A percentile compares a stretch with the other conserved stretches of the same genome.
phyloP scores from a whole-genome alignment of 2,888 invertebrate genomes.

The Tenodera sinensis region DNA sequence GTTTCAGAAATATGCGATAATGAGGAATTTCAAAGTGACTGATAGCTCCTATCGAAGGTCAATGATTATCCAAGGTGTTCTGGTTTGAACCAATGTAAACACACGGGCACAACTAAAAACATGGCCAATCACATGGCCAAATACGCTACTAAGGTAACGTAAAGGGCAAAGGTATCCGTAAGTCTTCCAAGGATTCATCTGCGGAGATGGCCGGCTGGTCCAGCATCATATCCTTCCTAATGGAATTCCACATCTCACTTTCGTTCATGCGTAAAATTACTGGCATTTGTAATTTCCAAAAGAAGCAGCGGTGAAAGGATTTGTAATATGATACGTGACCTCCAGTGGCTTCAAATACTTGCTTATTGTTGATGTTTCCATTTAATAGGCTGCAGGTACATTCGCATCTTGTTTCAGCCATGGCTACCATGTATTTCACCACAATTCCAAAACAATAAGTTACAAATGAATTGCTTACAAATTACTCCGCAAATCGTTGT shows the following conservation, averaged over 20 bases:
- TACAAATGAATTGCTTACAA: too few relatives aligned
- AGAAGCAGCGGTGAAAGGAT: background rate
- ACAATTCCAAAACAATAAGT: too few relatives aligned
- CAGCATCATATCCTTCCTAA: background rate
- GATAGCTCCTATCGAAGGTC: background rate
- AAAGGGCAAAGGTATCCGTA: too few relatives aligned
- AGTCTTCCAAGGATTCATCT: too few relatives aligned
- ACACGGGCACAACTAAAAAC: too few relatives aligned
- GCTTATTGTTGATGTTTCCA: background rate
- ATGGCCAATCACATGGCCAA: too few relatives aligned
- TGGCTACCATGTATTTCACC: background rate
- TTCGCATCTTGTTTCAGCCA: too few relatives aligned
- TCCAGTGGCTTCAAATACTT: background rate
- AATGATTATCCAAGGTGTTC: too few relatives aligned
- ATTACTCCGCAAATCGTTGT: too few relatives aligned
- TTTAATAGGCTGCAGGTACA: background rate
- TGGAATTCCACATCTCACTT: background rate
- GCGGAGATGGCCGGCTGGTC: too few relatives aligned
- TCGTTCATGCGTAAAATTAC: background rate
- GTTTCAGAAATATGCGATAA: background rate
- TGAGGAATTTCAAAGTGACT: background rate
- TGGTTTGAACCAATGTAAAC: too few relatives aligned
- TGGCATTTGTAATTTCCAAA: background rate
- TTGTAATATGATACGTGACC: background rate
- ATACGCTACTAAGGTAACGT: too few relatives aligned